These are phyloP conservation scores for Hypomecis punctinalis DNA, from an alignment of 2,888 invertebrate genomes.

Conservation along the genomic window DNA sequence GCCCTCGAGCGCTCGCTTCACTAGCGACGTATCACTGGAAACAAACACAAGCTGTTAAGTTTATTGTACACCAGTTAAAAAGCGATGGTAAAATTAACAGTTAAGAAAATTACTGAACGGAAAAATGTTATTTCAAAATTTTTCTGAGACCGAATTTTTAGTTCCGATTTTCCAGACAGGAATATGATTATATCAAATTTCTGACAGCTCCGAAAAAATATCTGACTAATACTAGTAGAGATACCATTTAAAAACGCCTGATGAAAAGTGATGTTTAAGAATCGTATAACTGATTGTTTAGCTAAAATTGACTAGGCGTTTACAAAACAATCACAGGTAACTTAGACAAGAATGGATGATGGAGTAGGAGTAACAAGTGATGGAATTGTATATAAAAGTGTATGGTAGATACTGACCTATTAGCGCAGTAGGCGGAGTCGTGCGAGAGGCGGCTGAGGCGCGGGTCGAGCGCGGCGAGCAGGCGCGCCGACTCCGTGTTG, in stretches of 20 bases:
- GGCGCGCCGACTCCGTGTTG: conserved; percentile 89
- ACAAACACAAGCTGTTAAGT: conserved; percentile 58
- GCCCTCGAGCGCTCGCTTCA: conserved; percentile 89
- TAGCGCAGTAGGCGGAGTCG: conserved; percentile 80
- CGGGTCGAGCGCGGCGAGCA: conserved; percentile 79
- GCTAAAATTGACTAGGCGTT: too few species aligned
- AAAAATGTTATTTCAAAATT: not conserved
- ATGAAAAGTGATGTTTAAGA: too few species aligned
- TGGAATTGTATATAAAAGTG: not conserved
- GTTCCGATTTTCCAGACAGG: too few species aligned
- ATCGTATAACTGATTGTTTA: too few species aligned
- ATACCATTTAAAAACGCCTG: too few species aligned
- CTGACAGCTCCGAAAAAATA: too few species aligned
- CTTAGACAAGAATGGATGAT: too few species aligned
- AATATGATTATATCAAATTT: too few species aligned
- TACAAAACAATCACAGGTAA: too few species aligned
- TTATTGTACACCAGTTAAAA: not conserved
- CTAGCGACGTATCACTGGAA: conserved; percentile 88
- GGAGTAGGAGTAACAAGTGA: not conserved
- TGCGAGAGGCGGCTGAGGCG: conserved; percentile 74
- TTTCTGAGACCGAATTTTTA: not conserved
- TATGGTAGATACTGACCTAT: conserved; percentile 68
- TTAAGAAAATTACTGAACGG: too few species aligned
- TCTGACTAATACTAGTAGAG: too few species aligned
- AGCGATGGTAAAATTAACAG: too few species aligned